Evolutionary conservation across 2,888 invertebrate genomes (phyloP).

Genomic region (Pristionchus entomophagus): DNA sequence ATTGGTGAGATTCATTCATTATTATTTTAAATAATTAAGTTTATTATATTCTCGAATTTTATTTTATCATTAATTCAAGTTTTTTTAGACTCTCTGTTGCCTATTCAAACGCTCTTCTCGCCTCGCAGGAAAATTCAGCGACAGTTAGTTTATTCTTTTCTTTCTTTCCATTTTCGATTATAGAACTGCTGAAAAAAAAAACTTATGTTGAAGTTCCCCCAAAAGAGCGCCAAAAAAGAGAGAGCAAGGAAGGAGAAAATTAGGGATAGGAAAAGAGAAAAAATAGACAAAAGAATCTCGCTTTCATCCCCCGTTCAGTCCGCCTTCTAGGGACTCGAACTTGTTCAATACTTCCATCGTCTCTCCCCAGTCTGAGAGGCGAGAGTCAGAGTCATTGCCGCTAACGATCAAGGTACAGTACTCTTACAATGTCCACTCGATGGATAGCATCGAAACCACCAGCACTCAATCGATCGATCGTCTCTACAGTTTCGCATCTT

Average conservation of each 20-base stretch:
- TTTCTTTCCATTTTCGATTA: no score
- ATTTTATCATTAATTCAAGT: background rate
- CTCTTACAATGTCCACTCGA: no score
- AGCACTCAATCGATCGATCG: no score
- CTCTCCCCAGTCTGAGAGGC: background rate
- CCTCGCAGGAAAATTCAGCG: background rate
- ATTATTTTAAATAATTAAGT: no score
- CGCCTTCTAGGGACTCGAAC: background rate
- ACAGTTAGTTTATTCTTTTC: background rate
- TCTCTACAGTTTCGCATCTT: background rate
- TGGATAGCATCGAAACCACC: no score
- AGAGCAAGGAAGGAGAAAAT: no score
- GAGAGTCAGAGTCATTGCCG: background rate
- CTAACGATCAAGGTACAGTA: background rate
- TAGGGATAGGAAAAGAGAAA: no score
- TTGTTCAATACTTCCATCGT: background rate
- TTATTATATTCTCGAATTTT: background rate
- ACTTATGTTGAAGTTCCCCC: no score
- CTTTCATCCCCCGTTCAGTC: no score
- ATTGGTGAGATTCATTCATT: background rate
- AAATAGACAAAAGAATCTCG: no score
- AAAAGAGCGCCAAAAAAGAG: no score
- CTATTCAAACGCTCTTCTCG: background rate
- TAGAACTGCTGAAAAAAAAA: no score
- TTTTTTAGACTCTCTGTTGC: background rate